Base-by-base conservation (phyloP, 2,888 invertebrate genomes). In the Papilio protenor region DNA sequence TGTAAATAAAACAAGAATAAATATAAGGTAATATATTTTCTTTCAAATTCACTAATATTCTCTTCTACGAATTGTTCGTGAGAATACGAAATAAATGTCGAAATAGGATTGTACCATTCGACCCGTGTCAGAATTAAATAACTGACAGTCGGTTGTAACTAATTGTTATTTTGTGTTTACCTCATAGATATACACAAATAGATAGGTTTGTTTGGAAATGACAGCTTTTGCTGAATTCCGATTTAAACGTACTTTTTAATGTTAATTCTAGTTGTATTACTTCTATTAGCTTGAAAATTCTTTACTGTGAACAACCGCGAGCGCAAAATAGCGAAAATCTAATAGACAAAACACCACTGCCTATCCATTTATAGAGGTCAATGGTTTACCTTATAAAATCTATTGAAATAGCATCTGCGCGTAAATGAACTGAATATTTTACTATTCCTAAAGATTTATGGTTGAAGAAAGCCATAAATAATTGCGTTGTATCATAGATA, bases 101-200 rank as follows among this genome's bases (percentile, higher is more conserved):
- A 64, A 64, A 64, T 64, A 64, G 33, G 33, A n/a, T 40, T 18
- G 40, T 66, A 66, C 40, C 40, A 16, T 33, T 64, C 64, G 66
- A 66, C 66, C 66, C 66, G 40, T 10, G 66, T 66, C 66, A 40
- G 61, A 33, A 66, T 66, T 40, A 33, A 33, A 64, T 33, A 66
- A 40, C 40, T 40, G 66, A 66, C 66, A n/a, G 40, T 66, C n/a
- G 40, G 66, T 66, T 66, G 66, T 66, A 66, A 66, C 18, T 66
- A 66, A 66, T 66, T 66, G 66, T 66, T 66, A 66, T 10, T 33
- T 40, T 33, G 66, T 33, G 33, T 10, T n/a, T 40, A 3, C 2
- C 16, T 52, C 16, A 52, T 0, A 40, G 40, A 40, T 52, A n/a
- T 18, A 52, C 6, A 6, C 18, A 52, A 49, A 40, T 40, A 40